Evolutionary conservation across 2,797 vertebrate genomes (phyloP).

Genomic region (Fistularia commersonii): DNA sequence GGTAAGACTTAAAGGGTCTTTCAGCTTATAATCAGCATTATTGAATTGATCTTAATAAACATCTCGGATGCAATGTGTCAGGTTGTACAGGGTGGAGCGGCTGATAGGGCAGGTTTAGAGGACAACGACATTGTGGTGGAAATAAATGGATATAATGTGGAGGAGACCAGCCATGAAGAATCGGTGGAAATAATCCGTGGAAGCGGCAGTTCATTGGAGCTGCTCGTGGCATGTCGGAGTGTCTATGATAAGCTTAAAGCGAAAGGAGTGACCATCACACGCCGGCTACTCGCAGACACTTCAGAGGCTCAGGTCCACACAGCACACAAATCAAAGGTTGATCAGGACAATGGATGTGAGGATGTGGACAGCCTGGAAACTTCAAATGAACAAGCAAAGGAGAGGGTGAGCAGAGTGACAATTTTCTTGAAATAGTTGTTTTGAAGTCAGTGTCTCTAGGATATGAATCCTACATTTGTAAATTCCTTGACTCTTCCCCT

Average conservation of each 20-base stretch:
- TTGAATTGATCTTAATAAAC: not conserved
- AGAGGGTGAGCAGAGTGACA: conserved; percentile 59
- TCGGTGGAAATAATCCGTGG: conserved; percentile 79
- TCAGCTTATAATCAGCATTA: too few relatives aligned
- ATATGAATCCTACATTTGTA: too few relatives aligned
- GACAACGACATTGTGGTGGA: conserved; percentile 85
- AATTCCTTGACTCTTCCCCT: too few relatives aligned
- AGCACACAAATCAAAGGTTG: conserved; percentile 7
- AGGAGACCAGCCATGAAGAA: conserved; percentile 74
- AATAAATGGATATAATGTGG: conserved; percentile 83
- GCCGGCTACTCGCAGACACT: conserved; percentile 44
- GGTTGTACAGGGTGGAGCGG: conserved; percentile 80
- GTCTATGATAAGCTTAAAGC: conserved; percentile 78
- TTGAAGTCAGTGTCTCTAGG: too few relatives aligned
- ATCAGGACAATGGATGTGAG: not conserved
- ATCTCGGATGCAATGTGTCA: conserved; percentile 43
- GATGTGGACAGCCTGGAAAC: conserved; percentile 25
- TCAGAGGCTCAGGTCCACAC: conserved; percentile 24
- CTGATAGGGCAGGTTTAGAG: conserved; percentile 79
- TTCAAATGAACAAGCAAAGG: conserved; percentile 32
- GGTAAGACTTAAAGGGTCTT: conserved; percentile 60
- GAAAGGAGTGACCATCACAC: conserved; percentile 74
- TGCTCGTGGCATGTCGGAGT: conserved; percentile 81
- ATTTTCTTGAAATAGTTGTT: not conserved
- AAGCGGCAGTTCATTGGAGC: conserved; percentile 70